These are phyloP conservation scores for Mastomys natalensis DNA, from an alignment of 2,113 vertebrate species.

Conservation along the genomic window DNA sequence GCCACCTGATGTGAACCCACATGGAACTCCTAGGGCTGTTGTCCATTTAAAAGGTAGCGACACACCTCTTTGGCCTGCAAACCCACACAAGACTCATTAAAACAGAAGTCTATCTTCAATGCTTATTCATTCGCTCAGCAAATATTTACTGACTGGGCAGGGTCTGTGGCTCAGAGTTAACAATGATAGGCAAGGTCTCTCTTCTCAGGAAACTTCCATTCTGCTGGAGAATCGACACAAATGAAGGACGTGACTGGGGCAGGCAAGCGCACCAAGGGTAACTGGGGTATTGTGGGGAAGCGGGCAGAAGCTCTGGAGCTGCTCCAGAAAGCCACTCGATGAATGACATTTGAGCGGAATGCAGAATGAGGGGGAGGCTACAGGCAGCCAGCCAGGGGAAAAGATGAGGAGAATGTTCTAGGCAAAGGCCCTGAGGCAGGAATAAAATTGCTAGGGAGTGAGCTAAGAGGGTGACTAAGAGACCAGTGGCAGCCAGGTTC, in stretches of 20 bases:
- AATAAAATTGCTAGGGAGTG: background rate
- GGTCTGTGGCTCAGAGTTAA: constrained; percentile 5
- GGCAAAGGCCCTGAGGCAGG: constrained; percentile 39
- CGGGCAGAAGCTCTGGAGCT: background rate
- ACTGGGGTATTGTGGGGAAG: background rate
- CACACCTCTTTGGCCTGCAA: constrained; percentile 54
- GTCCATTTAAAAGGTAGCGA: background rate
- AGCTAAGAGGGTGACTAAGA: background rate
- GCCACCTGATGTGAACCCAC: constrained; percentile 67
- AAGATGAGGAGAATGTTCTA: constrained; percentile 7
- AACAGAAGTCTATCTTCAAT: constrained; percentile 22
- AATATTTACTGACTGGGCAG: constrained; percentile 41
- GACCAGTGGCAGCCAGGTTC: background rate
- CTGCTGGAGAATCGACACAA: constrained; percentile 8
- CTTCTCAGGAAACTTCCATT: constrained; percentile 32
- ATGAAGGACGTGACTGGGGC: background rate
- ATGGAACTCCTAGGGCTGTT: constrained; percentile 30
- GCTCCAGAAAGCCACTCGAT: constrained; percentile 13
- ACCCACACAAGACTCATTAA: constrained; percentile 51
- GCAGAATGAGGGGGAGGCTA: background rate
- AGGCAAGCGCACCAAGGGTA: constrained; percentile 1
- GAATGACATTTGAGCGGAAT: constrained; percentile 52
- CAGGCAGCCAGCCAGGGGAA: background rate
- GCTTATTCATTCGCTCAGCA: constrained; percentile 30
- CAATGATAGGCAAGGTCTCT: constrained; percentile 21